A percentile compares a stretch with the other conserved stretches of the same genome.
These are phyloP conservation scores for Circaetus cinerascens DNA, from an alignment of 2,113 vertebrate genomes.

Conservation along the genomic window DNA sequence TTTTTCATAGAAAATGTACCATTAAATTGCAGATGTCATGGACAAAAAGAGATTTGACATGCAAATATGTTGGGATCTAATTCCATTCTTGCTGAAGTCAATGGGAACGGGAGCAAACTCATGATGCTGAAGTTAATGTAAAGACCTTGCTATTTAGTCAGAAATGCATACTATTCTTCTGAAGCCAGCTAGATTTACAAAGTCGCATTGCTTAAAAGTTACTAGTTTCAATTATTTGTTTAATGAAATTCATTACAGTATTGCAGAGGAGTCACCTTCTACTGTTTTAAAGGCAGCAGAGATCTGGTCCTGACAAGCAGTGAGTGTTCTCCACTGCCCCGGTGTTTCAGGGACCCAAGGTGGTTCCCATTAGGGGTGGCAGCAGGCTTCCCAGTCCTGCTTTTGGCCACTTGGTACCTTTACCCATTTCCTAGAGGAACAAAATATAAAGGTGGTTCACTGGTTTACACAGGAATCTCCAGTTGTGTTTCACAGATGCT, in stretches of 20 bases:
- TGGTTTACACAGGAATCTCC: background rate
- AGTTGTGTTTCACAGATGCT: background rate
- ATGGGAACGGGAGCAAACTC: background rate
- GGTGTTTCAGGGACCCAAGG: rapidly evolving
- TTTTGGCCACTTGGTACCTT: background rate
- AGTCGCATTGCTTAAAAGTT: background rate
- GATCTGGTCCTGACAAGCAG: background rate
- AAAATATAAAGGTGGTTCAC: background rate
- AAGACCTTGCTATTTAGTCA: background rate
- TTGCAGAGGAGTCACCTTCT: background rate
- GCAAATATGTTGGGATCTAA: constrained; percentile 24
- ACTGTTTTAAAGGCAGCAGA: background rate
- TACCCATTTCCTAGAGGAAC: background rate
- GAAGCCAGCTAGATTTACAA: background rate
- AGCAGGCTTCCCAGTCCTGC: background rate
- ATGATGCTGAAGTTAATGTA: background rate
- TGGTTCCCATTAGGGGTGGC: too few relatives aligned
- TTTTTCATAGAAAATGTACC: constrained; percentile 27
- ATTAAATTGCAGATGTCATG: constrained; percentile 38
- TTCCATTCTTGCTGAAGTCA: constrained; percentile 13
- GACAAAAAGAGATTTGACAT: constrained; percentile 11
- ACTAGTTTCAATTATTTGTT: background rate
- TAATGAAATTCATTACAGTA: background rate
- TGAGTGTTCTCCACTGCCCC: rapidly evolving
- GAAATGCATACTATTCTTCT: background rate